Conservation (phyloP, 2,113 vertebrate genomes). For the Microtus montanus region DNA sequence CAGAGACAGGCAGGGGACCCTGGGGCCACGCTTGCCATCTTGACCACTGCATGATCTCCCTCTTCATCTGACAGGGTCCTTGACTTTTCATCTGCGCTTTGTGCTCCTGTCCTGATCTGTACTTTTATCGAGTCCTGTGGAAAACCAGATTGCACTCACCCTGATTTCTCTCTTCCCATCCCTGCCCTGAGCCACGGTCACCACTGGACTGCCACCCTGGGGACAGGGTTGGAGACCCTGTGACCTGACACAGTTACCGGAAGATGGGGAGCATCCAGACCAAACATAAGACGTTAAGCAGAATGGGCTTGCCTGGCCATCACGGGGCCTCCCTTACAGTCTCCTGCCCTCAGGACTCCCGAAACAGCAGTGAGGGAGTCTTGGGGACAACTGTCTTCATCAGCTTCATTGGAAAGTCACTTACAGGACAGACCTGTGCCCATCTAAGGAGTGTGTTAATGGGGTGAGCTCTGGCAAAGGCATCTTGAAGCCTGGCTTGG, state of each 20-base stretch:
- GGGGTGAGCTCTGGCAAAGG: background rate
- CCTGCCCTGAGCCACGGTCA: background rate
- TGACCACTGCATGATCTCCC: too few relatives aligned
- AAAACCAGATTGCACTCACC: too few relatives aligned
- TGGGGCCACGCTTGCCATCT: background rate
- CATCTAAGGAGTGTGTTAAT: background rate
- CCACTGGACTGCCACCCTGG: background rate
- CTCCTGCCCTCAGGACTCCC: background rate
- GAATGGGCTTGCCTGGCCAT: background rate
- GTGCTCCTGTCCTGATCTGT: background rate
- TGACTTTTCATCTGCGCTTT: background rate
- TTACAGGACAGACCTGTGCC: background rate
- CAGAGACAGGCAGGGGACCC: background rate
- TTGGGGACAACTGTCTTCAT: background rate
- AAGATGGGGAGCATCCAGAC: background rate
- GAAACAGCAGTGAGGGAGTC: background rate
- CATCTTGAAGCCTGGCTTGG: background rate
- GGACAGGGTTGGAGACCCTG: background rate
- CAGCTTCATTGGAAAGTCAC: background rate
- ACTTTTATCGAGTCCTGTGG: background rate
- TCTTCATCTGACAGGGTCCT: background rate
- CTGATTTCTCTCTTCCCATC: background rate
- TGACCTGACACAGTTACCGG: background rate
- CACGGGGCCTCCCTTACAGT: too few relatives aligned
- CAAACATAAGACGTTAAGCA: background rate